Evolutionary conservation across 2,113 vertebrate genomes (phyloP).

Genomic region (Rhinogobius similis): DNA sequence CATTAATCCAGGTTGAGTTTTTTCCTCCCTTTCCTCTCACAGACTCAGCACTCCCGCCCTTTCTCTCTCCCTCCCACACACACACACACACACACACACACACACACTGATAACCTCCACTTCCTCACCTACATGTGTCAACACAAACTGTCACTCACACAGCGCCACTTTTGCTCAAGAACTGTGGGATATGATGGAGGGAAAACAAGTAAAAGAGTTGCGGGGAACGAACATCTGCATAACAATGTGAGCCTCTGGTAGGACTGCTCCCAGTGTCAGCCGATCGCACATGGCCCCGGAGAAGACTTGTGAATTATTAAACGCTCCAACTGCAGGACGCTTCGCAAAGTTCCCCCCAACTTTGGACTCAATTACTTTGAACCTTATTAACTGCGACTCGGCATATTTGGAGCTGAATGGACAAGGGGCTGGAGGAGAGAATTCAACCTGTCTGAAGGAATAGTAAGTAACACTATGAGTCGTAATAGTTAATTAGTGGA

Average conservation of each 20-base stretch:
- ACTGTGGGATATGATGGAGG: conserved; percentile 55
- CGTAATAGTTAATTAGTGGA: neutral
- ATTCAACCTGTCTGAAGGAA: conserved; percentile 19
- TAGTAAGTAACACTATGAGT: conserved; percentile 21
- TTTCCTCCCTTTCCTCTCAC: conserved; percentile 13
- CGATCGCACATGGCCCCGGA: conserved; percentile 59
- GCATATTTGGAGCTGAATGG: conserved; percentile 34
- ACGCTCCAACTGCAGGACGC: conserved; percentile 38
- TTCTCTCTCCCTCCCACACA: conserved; percentile 7
- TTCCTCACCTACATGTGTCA: conserved; percentile 62
- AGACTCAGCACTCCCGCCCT: neutral
- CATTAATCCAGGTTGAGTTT: conserved; percentile 73
- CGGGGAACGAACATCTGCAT: conserved; percentile 70
- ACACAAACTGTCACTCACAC: conserved; percentile 73
- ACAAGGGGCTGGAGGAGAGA: conserved; percentile 27
- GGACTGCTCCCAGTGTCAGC: conserved; percentile 66
- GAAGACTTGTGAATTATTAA: conserved; percentile 73
- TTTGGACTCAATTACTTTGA: conserved; percentile 53
- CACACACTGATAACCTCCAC: conserved; percentile 32
- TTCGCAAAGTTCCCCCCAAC: conserved; percentile 50
- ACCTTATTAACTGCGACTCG: conserved; percentile 51
- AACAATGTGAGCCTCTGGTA: conserved; percentile 69
- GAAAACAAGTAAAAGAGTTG: conserved; percentile 48
- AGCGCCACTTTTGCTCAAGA: conserved; percentile 34
- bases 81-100: conserved; percentile 24